phyloP scores from a whole-genome alignment of 2,888 invertebrate species.

The Campoletis raptor region DNA sequence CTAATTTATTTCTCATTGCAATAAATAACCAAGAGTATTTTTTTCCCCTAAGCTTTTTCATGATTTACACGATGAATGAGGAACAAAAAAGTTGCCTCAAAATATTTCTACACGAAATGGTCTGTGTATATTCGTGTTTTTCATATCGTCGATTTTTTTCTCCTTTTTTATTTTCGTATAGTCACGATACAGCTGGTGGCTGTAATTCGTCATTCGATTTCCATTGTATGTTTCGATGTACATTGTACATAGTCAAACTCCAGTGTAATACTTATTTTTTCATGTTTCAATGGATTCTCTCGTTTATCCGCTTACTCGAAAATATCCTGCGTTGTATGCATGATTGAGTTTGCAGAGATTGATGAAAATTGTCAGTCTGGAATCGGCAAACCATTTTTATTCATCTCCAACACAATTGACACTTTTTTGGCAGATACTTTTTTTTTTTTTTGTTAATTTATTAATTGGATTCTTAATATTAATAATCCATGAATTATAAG shows the following conservation, averaged over 20 bases:
- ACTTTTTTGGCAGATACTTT: not conserved
- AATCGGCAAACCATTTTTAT: constrained; percentile 34
- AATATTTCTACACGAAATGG: not conserved
- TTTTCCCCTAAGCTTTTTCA: not conserved
- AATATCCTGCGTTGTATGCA: constrained; percentile 10
- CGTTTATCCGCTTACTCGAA: constrained; percentile 57
- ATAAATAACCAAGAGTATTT: not conserved
- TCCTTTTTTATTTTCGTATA: constrained; percentile 10
- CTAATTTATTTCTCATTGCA: not conserved
- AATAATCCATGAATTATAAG: not conserved
- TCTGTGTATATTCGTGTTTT: not conserved
- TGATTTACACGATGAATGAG: not conserved
- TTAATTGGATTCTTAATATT: not conserved
- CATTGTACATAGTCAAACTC: not conserved
- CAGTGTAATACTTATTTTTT: constrained; percentile 55
- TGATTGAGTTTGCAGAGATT: constrained; percentile 34
- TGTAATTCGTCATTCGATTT: constrained; percentile 54
- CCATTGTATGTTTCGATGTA: constrained; percentile 39
- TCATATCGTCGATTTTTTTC: not conserved
- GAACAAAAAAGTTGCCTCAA: not conserved
- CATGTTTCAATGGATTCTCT: constrained; percentile 41
- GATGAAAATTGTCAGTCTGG: constrained; percentile 48
- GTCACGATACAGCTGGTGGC: constrained; percentile 14
- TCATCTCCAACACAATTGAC: not conserved
- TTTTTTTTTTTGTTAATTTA: constrained; percentile 6